phyloP scores from a whole-genome alignment of 2,888 invertebrate species.

The Nymphalis urticae region DNA sequence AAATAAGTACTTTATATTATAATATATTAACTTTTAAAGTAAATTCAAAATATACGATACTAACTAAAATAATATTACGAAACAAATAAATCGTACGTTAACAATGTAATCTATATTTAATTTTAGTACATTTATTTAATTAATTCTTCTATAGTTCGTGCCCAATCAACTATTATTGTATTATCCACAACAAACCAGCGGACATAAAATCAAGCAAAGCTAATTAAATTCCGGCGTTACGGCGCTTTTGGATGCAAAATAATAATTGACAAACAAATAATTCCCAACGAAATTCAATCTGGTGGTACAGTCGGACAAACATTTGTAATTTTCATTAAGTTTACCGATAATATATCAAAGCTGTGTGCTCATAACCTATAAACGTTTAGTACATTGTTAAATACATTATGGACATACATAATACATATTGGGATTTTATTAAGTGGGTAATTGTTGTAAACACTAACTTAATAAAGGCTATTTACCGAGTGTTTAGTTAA shows the following conservation, averaged over 20 bases:
- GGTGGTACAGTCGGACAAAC: conserved; percentile 22
- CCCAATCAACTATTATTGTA: conserved; percentile 2
- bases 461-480: too few species aligned
- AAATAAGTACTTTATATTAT: too few species aligned
- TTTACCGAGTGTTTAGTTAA: too few species aligned
- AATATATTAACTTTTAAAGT: too few species aligned
- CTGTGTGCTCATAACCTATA: conserved; percentile 23
- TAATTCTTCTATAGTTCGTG: not conserved
- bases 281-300: conserved; percentile 15
- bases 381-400: too few species aligned
- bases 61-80: too few species aligned
- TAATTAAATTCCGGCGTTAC: conserved; percentile 12
- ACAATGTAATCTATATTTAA: not conserved
- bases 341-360: conserved; percentile 19
- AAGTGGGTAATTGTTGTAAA: too few species aligned
- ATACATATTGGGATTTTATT: too few species aligned
- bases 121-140: not conserved
- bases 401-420: too few species aligned
- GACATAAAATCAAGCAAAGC: conserved; percentile 4
- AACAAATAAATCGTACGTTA: too few species aligned
- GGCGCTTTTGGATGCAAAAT: conserved; percentile 9
- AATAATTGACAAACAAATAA: conserved; percentile 23
- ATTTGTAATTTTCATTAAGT: conserved; percentile 29
- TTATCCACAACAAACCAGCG: conserved; percentile 5
- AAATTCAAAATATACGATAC: too few species aligned